A percentile compares a stretch with the other conserved stretches of the same genome.
phyloP scores from a whole-genome alignment of 2,888 invertebrate genomes.

The Dermolepida albohirtum region DNA sequence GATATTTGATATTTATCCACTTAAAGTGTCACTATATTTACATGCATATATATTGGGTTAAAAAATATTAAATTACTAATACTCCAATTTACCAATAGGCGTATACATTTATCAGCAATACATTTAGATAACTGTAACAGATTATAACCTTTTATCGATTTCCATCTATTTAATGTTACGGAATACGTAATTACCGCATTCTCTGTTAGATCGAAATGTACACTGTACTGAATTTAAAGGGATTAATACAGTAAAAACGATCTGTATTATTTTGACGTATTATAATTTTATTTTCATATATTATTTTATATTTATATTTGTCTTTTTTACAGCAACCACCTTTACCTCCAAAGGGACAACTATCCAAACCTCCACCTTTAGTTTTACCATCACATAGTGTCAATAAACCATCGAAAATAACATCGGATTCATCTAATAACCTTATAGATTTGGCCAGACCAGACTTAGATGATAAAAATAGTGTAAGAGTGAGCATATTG shows the following conservation, averaged over 20 bases:
- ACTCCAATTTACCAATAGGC: too few species aligned
- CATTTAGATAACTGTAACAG: too few species aligned
- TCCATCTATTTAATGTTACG: too few species aligned
- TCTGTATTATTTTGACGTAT: too few species aligned
- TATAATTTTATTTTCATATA: neutral
- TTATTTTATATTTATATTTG: neutral
- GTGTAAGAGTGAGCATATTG: constrained; percentile 76
- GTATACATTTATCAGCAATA: too few species aligned
- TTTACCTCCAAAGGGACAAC: constrained; percentile 62
- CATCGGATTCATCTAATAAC: constrained; percentile 61
- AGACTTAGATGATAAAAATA: constrained; percentile 66
- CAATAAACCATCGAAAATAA: constrained; percentile 46
- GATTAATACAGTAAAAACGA: too few species aligned
- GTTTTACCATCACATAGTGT: constrained; percentile 50
- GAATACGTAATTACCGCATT: too few species aligned
- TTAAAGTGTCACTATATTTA: too few species aligned
- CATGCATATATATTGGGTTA: too few species aligned
- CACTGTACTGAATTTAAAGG: neutral
- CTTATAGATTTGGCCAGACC: constrained; percentile 70
- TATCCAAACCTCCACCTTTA: constrained; percentile 56
- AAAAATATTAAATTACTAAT: too few species aligned
- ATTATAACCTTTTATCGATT: too few species aligned
- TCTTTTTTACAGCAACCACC: constrained; percentile 56
- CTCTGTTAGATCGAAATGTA: neutral
- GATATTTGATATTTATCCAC: too few species aligned